Percentiles rank a stretch among this genome's conserved stretches.
Evolutionary conservation across 2,888 invertebrate genomes (phyloP).

Genomic region (Mycalesis mineus): DNA sequence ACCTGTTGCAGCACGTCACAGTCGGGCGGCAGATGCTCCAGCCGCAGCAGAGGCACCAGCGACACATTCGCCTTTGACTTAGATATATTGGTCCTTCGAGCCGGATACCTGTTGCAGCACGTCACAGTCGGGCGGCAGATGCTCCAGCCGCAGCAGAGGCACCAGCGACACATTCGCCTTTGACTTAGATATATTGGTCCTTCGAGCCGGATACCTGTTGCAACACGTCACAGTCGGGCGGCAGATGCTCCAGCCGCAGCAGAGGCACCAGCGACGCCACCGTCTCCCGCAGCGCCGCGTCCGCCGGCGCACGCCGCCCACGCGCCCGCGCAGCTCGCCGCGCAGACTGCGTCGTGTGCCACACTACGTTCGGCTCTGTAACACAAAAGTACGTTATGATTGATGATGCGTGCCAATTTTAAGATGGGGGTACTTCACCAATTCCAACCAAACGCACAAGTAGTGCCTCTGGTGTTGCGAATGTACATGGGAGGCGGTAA

Average conservation of each 20-base stretch:
- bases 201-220: constrained; percentile 73
- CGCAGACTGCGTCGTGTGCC: constrained; percentile 95
- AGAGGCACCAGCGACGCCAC: constrained; percentile 89
- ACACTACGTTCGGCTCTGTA: constrained; percentile 91
- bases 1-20: constrained; percentile 86
- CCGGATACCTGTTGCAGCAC: constrained; percentile 81
- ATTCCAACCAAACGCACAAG: too few species aligned
- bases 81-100: neutral
- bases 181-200: too few species aligned
- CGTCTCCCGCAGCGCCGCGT: constrained; percentile 90
- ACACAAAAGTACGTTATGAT: too few species aligned
- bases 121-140: constrained; percentile 91
- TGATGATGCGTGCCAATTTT: too few species aligned
- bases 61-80: constrained; percentile 91
- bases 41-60: constrained; percentile 88
- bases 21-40: constrained; percentile 94
- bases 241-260: constrained; percentile 94
- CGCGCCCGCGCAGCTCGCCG: constrained; percentile 89
- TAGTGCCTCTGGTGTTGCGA: too few species aligned
- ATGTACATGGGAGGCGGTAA: too few species aligned
- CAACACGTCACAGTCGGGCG: constrained; percentile 88
- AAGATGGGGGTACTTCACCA: too few species aligned
- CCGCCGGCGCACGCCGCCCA: constrained; percentile 87
- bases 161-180: constrained; percentile 90
- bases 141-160: constrained; percentile 92